phyloP scores from a whole-genome alignment of 2,113 vertebrate genomes.

The Hippoglossus stenolepis region DNA sequence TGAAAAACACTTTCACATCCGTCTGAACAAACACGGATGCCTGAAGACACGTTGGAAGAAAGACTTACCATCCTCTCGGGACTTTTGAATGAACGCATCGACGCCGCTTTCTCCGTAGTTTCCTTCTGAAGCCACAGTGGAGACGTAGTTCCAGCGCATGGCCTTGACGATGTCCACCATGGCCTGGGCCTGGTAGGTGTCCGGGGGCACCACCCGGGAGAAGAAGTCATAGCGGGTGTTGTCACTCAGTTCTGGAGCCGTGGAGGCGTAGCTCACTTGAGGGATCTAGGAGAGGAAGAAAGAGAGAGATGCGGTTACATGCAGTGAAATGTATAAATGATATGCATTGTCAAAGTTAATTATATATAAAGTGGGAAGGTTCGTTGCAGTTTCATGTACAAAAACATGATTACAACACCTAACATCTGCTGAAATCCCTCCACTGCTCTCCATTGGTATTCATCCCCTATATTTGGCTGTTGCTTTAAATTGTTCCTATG shows the following conservation, averaged over 20 bases:
- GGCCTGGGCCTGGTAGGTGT: constrained; percentile 96
- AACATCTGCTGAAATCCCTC: constrained; percentile 53
- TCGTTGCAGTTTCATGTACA: not conserved
- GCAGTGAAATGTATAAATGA: constrained; percentile 7
- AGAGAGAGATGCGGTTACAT: constrained; percentile 4
- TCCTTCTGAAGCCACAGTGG: constrained; percentile 94
- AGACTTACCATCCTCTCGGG: constrained; percentile 93
- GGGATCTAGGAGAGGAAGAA: constrained; percentile 85
- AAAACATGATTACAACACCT: constrained; percentile 22
- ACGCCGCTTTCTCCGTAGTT: constrained; percentile 96
- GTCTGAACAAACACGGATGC: constrained; percentile 2
- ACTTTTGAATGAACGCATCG: constrained; percentile 96
- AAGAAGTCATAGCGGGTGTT: constrained; percentile 98
- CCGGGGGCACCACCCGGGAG: constrained; percentile 93
- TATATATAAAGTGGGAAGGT: not conserved
- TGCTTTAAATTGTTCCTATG: constrained; percentile 60
- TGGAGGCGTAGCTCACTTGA: constrained; percentile 97
- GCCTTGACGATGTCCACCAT: constrained; percentile 98
- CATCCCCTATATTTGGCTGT: not conserved
- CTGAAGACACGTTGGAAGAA: constrained; percentile 5
- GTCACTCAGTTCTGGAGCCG: constrained; percentile 94
- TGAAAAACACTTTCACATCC: not conserved
- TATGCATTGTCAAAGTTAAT: not conserved
- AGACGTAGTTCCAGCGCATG: constrained; percentile 96
- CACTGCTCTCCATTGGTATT: constrained; percentile 23